Evolutionary conservation across 2,797 vertebrate species (phyloP), one percentile per base, ranked within the genome.

Genomic region (Pogonophryne albipinna): DNA sequence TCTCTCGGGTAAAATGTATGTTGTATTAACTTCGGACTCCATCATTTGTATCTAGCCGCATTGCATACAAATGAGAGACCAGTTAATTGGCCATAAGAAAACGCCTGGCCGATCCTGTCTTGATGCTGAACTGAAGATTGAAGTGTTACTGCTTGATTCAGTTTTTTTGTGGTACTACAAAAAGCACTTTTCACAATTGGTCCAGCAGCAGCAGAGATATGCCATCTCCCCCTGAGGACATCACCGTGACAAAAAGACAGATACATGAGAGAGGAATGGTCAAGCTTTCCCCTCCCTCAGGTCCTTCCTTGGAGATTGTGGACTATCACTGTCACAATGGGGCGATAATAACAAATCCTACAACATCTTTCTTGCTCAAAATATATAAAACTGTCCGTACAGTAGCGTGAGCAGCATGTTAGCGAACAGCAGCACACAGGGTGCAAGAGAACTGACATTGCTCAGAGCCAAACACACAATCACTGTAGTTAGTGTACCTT

Each of bases 61-160:
- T 38, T n/a, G 66, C 46, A 71, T 76, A 63, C 46, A 71, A 71
- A 90, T 76, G 20, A 68, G 44, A 64, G 10, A n/a, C 16, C 16
- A 41, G 57, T 53, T 80, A 67, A 81, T 58, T 16, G 56, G 71
- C 19, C 71, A 57, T 20, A 66, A 51, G 34, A 71, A 68, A 1
- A 44, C 72, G 27, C 55, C n/a, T 4, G 20, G 42, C 31, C 52
- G 69, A 72, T 66, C 42, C 50, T 71, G 69, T 61, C 56, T 52
- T 34, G 51, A 63, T 59, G 19, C 49, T 44, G 38, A 47, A 52
- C 41, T 58, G 34, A 68, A 34, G 31, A 74, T 13, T 44, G n/a
- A 70, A 47, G 52, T n/a, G 11, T 17, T 4, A 38, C 45, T 11
- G 64, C 52, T 31, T 11, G 7, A 20, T 42, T 69, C 27, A 16